phyloP scores from a whole-genome alignment of 2,888 invertebrate species.

The Drosophila rubida region DNA sequence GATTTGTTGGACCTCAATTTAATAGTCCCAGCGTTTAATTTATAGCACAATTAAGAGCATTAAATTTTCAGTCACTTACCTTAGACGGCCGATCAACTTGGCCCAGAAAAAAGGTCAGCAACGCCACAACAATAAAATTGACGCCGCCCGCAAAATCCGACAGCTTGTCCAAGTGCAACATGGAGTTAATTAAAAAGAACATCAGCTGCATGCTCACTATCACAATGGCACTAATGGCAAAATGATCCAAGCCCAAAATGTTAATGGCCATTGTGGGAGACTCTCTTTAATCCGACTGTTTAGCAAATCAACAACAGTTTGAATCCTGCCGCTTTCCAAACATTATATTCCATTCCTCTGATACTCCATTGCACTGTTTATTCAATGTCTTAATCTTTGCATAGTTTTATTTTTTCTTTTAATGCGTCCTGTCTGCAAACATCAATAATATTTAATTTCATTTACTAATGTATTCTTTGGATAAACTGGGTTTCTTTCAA shows the following conservation, averaged over 20 bases:
- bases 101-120: slow-evolving; percentile 94
- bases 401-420: not conserved
- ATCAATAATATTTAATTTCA: not conserved
- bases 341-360: not conserved
- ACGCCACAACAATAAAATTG: slow-evolving; percentile 95
- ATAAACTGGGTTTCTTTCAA: not conserved
- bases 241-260: slow-evolving; percentile 92
- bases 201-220: slow-evolving; percentile 93
- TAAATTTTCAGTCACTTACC: slow-evolving; percentile 83
- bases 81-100: slow-evolving; percentile 90
- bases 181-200: slow-evolving; percentile 94
- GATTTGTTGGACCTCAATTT: slow-evolving; percentile 43
- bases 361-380: too few relatives aligned
- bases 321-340: not conserved
- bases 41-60: slow-evolving; percentile 21
- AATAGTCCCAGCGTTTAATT: slow-evolving; percentile 34
- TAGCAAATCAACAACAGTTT: not conserved
- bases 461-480: not conserved
- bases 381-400: not conserved
- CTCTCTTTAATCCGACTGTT: not conserved
- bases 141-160: slow-evolving; percentile 97
- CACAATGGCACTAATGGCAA: slow-evolving; percentile 94
- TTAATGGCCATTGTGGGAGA: slow-evolving; percentile 80
- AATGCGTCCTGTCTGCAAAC: not conserved
- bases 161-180: slow-evolving; percentile 94